Evolutionary conservation across 2,888 invertebrate genomes (phyloP), one percentile per base, ranked within the genome.

Genomic region (Nemotelus nigrinus): DNA sequence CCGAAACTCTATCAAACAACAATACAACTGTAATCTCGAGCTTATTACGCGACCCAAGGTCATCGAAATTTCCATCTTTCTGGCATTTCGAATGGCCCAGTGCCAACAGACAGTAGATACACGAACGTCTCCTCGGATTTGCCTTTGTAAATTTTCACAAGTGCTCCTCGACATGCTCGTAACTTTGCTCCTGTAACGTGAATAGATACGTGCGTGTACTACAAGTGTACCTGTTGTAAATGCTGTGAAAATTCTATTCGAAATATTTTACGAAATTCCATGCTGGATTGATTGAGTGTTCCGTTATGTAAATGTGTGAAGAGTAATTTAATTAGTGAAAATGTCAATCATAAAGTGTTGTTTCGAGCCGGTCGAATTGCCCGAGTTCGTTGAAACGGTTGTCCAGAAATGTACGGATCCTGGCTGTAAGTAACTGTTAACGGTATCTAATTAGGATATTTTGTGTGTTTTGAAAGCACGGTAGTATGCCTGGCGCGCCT

Each of bases 401-500:
- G 89, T 92, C 60, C 92, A 93, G 87, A 94, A 94, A 88, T 94
- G 94, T 85, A 93, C 94, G 65, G 93, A 94, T 87, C 92, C 94
- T 78, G 91, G 93, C 84, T 94, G 94, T 94, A 89, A 94, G 94
- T 94, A 88, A 78, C 39, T 43, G n/a, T 64, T 43, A 1, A 25
- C 25, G 25, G 6, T 60, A 25, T 53, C 10, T 53, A 8, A 25
- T 25, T 25, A 25, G 25, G 25, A 25, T 25, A 25, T 25, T 25
- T 25, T 25, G 25, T 25, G 25, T 25, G 25, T 25, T 25, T 25
- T 25, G 25, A 25, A 25, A 25, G 25, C 25, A 25, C 25, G 25
- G 25, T 25, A 25, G 25, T 25, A 25, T 25, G 25, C 25, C 25
- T 25, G 25, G 25, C 25, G 25, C 25, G 25, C 0, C 25, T 25